Evolutionary conservation across 2,888 invertebrate genomes (phyloP).

Genomic region (Eupithecia vulgata): DNA sequence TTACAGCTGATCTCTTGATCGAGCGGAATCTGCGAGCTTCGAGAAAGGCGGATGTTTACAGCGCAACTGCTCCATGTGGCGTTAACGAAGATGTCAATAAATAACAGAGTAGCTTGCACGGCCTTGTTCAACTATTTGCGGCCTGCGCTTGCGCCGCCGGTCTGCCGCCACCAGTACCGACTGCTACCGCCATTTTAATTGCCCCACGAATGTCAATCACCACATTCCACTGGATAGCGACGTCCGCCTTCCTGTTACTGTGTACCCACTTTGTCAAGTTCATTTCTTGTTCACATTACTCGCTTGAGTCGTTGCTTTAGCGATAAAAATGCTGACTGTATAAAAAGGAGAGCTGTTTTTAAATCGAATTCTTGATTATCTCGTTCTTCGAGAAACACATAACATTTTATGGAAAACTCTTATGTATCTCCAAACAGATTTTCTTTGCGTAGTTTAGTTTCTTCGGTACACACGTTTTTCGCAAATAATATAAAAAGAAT

Average conservation of each 20-base stretch:
- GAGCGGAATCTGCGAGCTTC: conserved; percentile 24
- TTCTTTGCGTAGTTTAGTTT: neutral
- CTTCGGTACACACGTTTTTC: neutral
- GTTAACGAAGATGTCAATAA: conserved; percentile 62
- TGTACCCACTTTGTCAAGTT: conserved; percentile 34
- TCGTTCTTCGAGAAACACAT: neutral
- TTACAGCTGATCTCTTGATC: conserved; percentile 31
- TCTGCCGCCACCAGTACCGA: conserved; percentile 39
- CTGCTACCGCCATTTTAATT: conserved; percentile 63
- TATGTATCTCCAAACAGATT: neutral
- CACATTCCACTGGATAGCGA: conserved; percentile 63
- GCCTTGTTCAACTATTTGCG: conserved; percentile 78
- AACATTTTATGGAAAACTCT: neutral
- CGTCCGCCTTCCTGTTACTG: conserved; percentile 53
- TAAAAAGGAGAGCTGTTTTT: neutral
- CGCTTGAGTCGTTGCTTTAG: neutral
- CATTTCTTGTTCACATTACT: conserved; percentile 8
- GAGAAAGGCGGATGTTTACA: conserved; percentile 59
- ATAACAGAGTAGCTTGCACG: conserved; percentile 64
- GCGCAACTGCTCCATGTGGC: conserved; percentile 51
- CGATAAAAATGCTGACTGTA: neutral
- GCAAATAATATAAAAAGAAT: too few relatives aligned
- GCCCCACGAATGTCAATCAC: conserved; percentile 70
- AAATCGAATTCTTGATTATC: neutral
- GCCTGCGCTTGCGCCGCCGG: conserved; percentile 58